Conservation (phyloP, 2,797 vertebrate genomes). For the Distichodus sexfasciatus region DNA sequence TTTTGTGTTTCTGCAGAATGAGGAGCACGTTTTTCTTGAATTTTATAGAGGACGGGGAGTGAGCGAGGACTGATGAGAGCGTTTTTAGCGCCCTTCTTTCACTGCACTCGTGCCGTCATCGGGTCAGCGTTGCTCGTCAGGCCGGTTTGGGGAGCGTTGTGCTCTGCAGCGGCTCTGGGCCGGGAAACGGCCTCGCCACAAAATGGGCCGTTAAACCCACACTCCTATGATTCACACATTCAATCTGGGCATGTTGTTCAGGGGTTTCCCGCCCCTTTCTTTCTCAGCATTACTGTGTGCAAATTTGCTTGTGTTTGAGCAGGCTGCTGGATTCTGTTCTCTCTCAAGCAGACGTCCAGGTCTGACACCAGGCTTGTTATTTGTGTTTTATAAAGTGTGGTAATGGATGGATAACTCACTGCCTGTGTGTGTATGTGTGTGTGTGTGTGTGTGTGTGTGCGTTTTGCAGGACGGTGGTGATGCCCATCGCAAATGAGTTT, state of each 20-base stretch:
- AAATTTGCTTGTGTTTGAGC: not conserved
- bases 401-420: not conserved
- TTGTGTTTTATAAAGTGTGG: too few relatives aligned
- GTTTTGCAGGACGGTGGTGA: constrained; percentile 84
- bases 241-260: constrained; percentile 19
- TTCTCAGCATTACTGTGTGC: constrained; percentile 5
- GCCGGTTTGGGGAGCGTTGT: constrained; percentile 12
- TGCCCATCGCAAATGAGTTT: constrained; percentile 94
- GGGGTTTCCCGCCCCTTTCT: not conserved
- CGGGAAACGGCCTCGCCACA: constrained; percentile 33
- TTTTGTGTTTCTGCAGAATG: not conserved
- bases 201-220: constrained; percentile 43
- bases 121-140: constrained; percentile 12
- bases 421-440: not conserved
- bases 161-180: constrained; percentile 13
- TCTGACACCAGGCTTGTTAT: not conserved
- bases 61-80: constrained; percentile 11
- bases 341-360: too few relatives aligned
- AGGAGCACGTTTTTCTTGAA: constrained; percentile 5
- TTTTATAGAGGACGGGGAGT: constrained; percentile 5
- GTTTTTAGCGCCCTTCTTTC: constrained; percentile 30
- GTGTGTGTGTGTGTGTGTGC: not conserved
- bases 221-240: constrained; percentile 36
- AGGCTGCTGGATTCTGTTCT: not conserved
- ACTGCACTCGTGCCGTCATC: constrained; percentile 29